Evolutionary conservation across 2,888 invertebrate genomes (phyloP), one percentile per base, ranked within the genome.

Genomic region (Noctua pronuba): DNA sequence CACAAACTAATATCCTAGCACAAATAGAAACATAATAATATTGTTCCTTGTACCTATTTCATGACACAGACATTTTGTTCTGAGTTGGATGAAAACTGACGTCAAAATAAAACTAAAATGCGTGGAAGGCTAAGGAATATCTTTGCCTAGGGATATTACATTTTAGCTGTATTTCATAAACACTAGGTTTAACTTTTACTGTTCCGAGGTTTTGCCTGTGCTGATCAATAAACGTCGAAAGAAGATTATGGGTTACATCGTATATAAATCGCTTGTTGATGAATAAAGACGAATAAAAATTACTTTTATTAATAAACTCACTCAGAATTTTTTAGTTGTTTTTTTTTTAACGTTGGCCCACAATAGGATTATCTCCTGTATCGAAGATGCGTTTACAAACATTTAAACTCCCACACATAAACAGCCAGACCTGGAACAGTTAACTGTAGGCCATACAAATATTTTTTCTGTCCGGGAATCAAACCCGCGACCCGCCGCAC

Each of bases 1-100:
- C 18, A 64, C 62, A 70, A 72, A 74, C 62, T 87, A 78, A 87
- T 87, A 76, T 86, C 85, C 87, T 70, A 64, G 72, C 31, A 49
- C 38, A 75, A 85, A 85, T 67, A 62, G 69, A 75, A 83, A 73
- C 49, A 41, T 62, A n/a, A n/a, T n/a, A n/a, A n/a, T n/a, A 58
- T 77, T 66, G 60, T 35, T 60, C 18, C 28, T 55, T 24, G 6
- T 64, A 38, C n/a, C n/a, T 64, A 16, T 66, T 35, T 31, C 21
- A 82, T 6, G 31, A 31, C 66, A 73, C 38, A 71, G 44, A 41
- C 58, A 49, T 28, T 49, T 52, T 64, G 18, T 6, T 31, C 16
- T 69, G 24, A 3, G 1, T 28, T 11, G 31, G 44, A 60, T n/a
- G 64, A 7, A 64, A 41, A 82, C 21, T 74, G 1, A 44, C n/a